Percentiles rank a stretch among this genome's conserved stretches.
phyloP scores from a whole-genome alignment of 2,113 vertebrate species.

The Lipophrys pholis region DNA sequence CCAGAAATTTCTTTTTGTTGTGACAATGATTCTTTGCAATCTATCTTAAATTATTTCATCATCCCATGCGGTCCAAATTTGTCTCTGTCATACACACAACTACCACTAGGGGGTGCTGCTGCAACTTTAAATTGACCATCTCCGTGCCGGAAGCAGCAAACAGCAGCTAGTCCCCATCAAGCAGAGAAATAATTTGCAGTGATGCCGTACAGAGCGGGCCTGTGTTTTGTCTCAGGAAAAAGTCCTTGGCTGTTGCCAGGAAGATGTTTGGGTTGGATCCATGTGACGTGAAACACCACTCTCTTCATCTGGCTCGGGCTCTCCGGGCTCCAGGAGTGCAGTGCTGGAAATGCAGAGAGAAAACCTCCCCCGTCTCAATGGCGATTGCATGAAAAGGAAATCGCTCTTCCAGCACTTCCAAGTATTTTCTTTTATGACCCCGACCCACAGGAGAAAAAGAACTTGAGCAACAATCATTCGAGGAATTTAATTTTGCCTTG shows the following conservation, averaged over 20 bases:
- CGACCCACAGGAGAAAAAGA: conserved; percentile 33
- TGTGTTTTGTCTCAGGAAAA: conserved; percentile 67
- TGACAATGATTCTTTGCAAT: no score
- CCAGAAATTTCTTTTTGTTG: no score
- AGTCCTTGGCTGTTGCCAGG: conserved; percentile 60
- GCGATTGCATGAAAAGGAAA: conserved; percentile 51
- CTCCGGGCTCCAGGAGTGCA: conserved; percentile 65
- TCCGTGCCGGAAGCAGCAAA: conserved; percentile 10
- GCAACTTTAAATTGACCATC: neutral
- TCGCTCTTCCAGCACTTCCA: conserved; percentile 68
- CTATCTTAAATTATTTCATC: no score
- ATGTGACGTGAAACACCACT: conserved; percentile 55
- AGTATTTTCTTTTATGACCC: conserved; percentile 64
- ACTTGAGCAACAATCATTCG: conserved; percentile 70
- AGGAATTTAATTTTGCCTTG: conserved; percentile 74
- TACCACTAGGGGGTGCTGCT: no score
- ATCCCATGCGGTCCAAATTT: no score
- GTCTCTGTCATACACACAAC: no score
- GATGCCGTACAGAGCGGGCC: conserved; percentile 46
- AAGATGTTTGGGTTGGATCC: conserved; percentile 74
- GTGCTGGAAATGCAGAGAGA: conserved; percentile 60
- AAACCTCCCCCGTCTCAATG: conserved; percentile 59
- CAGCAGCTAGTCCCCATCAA: conserved; percentile 50
- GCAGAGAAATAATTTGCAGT: conserved; percentile 64
- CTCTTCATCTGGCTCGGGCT: conserved; percentile 66